Base-by-base conservation (phyloP, 2,888 invertebrate genomes). In the Hirudinaria manillensis region DNA sequence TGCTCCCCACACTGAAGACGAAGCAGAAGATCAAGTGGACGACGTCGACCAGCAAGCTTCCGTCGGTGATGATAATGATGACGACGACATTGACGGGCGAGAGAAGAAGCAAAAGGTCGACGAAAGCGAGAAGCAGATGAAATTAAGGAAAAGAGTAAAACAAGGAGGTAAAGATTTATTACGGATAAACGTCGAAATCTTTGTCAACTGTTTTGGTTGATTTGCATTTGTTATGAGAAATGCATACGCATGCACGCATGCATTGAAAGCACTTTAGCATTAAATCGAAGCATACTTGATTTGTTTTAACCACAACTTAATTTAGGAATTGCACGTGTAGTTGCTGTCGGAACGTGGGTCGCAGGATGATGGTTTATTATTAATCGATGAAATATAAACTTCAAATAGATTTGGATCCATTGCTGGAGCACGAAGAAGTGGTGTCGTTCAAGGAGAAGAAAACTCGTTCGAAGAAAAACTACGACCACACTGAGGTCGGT, bases 401-500 rank as follows among this genome's bases (percentile, higher is more conserved):
- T 38, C 29, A 2, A 21, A 56, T 32, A 73, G 73, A 65, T n/a
- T 45, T 73, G 34, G 73, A 73, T 32, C 32, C 65, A 3, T 24
- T 73, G 38, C 36, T 56, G 29, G 73, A 73, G 65, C 72, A 72
- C 36, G 65, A 51, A 29, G 53, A 55, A 36, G 73, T 56, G 21
- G 65, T 34, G 6, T 13, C 65, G 24, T 27, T 73, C 29, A 73
- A 68, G 36, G 36, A 56, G 45, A 38, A 27, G 34, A 56, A 56
- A 32, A 36, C 38, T 19, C 55, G 45, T 34, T 36, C 34, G 34
- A 73, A 73, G 65, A 56, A 73, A n/a, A 34, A 51, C 16, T 73
- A 73, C 29, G 73, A 73, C 65, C 73, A 73, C 65, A 65, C 32
- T 13, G 73, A 73, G 73, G 73, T 73, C 24, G 2, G 61, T 61